A percentile compares a stretch with the other conserved stretches of the same genome.
These are phyloP conservation scores for Sebastiscus tertius DNA, from an alignment of 2,797 vertebrate species.

Conservation along the genomic window DNA sequence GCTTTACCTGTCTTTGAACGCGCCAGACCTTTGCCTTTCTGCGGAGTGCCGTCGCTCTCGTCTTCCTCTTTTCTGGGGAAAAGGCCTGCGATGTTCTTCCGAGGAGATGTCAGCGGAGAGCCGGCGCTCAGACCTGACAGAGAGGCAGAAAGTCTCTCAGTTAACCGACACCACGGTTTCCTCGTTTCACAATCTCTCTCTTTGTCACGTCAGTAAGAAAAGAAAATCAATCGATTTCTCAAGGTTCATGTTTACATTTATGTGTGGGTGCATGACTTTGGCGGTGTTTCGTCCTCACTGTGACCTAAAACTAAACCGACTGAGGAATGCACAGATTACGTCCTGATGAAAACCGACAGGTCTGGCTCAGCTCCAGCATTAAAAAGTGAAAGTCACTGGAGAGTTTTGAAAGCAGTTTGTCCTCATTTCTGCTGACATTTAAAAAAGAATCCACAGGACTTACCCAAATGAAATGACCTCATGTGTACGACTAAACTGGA, in stretches of 20 bases:
- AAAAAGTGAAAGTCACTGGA: neutral
- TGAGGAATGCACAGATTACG: slow-evolving; percentile 25
- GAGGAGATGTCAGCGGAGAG: slow-evolving; percentile 37
- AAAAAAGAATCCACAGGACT: neutral
- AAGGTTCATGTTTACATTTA: neutral
- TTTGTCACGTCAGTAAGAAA: neutral
- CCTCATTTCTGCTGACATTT: neutral
- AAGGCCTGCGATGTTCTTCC: neutral
- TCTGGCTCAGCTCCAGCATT: neutral
- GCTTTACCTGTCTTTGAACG: slow-evolving; percentile 64
- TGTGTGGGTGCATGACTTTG: neutral
- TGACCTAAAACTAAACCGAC: neutral
- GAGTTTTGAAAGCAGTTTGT: neutral
- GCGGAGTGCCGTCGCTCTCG: fast-evolving
- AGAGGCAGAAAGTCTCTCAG: neutral
- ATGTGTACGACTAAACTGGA: neutral
- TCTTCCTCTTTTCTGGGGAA: slow-evolving; percentile 48
- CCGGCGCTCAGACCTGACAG: slow-evolving; percentile 45
- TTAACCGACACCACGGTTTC: neutral
- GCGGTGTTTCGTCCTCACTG: neutral
- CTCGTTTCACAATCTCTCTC: neutral
- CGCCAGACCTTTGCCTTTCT: neutral
- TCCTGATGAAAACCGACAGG: neutral
- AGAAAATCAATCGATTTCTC: neutral
- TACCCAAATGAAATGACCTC: neutral